phyloP scores from a whole-genome alignment of 2,797 vertebrate species.

The Phataginus tetradactyla region DNA sequence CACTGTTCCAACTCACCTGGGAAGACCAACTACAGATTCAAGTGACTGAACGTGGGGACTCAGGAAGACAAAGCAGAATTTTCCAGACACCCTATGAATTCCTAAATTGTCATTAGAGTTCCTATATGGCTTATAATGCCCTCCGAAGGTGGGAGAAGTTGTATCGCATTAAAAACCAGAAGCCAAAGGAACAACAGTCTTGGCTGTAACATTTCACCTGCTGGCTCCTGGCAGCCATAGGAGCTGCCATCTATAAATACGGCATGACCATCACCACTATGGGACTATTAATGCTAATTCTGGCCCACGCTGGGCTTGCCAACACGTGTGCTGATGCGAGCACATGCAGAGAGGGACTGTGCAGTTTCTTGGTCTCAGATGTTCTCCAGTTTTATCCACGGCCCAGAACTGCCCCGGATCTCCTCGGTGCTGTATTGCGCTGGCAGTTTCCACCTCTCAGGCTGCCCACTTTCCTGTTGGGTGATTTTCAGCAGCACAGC shows the following conservation, averaged over 20 bases:
- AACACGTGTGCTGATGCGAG: accelerated
- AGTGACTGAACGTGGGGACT: not conserved
- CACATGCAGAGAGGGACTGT: not conserved
- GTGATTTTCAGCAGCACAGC: conserved; percentile 48
- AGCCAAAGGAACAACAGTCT: not conserved
- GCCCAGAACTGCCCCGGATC: not conserved
- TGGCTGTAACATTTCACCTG: not conserved
- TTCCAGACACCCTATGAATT: not conserved
- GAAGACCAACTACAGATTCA: not conserved
- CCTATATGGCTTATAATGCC: not conserved
- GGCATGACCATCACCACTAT: accelerated
- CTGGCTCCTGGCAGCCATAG: accelerated
- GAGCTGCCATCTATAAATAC: not conserved
- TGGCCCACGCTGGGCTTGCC: not conserved
- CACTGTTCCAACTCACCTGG: not conserved
- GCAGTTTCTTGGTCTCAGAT: not conserved
- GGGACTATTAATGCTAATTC: not conserved
- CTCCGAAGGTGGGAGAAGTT: not conserved
- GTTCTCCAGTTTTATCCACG: not conserved
- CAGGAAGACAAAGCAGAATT: not conserved
- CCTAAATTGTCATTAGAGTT: not conserved
- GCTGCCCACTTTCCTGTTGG: conserved; percentile 42
- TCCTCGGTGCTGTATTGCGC: not conserved
- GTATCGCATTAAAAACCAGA: not conserved
- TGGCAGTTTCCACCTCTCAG: not conserved